Evolutionary conservation across 1,140 invertebrate species (phyloP), one percentile per base, ranked within the genome.

Genomic region (Condylostylus longicornis): DNA sequence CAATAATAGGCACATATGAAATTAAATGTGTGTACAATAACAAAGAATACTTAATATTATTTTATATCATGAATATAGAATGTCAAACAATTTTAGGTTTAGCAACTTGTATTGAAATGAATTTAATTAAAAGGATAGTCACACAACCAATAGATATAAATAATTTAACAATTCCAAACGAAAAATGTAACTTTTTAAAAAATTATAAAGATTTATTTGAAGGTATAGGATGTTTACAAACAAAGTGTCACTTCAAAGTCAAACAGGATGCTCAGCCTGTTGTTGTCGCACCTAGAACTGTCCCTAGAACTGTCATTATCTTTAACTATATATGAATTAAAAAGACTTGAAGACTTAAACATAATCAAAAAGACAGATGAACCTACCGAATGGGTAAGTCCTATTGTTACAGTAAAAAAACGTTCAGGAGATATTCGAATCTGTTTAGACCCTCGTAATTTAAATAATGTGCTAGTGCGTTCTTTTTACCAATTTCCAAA

Each of bases 391-490:
- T 67, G 58, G 59, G 61, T 64, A 3, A 54, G 55, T 49, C 45
- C 46, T 14, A 48, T 63, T 18, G 58, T 64, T 20, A 40, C 59
- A 8, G 53, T 60, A n/a, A 41, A 46, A 35, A 63, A 64, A 48
- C 36, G 38, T 29, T 51, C 54, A 43, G 53, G 50, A 13, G 43
- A 51, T 23, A 19, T 65, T 17, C 31, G 62, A 32, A 33, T 65
- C 33, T 67, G 62, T 42, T 36, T 69, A 14, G 62, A 69, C 47
- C 64, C 65, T 8, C 50, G 47, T 42, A 50, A 61, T 36, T 46
- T 68, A 41, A 69, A 69, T 50, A 51, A 53, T 42, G 43, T 41
- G 8, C 55, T 70, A 4, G 44, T 48, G 32, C 33, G 64, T 28
- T 47, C 55, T 33, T 53, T 60, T 42, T 62, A 54, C 50, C 53